Conservation (phyloP, 2,113 vertebrate genomes). For the Ornithorhynchus anatinus region DNA sequence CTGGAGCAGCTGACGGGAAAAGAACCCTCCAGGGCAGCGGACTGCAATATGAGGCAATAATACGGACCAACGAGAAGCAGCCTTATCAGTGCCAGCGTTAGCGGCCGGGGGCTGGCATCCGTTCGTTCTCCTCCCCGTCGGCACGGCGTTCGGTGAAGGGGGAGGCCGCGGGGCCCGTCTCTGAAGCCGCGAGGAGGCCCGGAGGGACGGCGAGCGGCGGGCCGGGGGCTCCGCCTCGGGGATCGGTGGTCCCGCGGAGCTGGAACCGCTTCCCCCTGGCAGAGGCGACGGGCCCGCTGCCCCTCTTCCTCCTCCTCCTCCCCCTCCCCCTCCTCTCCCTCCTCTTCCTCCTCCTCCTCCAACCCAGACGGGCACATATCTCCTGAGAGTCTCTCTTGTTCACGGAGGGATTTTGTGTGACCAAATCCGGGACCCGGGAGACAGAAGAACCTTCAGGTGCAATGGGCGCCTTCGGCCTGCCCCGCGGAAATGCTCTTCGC, state of each 20-base stretch:
- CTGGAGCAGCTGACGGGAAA: constrained; percentile 77
- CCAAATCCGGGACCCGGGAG: constrained; percentile 3
- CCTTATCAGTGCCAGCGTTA: constrained; percentile 68
- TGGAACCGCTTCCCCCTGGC: too few species aligned
- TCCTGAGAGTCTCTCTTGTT: too few species aligned
- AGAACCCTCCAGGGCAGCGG: constrained; percentile 26
- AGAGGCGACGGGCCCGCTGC: background rate
- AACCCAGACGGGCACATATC: too few species aligned
- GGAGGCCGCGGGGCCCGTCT: constrained; percentile 26
- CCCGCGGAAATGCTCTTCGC: constrained; percentile 44
- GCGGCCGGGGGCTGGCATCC: constrained; percentile 55
- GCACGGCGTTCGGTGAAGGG: constrained; percentile 33
- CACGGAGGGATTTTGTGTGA: constrained; percentile 12
- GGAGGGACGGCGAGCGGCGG: constrained; percentile 21
- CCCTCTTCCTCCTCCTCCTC: background rate
- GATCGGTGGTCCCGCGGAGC: background rate
- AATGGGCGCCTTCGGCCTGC: constrained; percentile 9
- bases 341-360: too few species aligned
- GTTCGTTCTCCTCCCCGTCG: constrained; percentile 56
- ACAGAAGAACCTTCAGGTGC: constrained; percentile 10
- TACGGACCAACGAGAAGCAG: constrained; percentile 71
- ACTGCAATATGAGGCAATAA: constrained; percentile 78
- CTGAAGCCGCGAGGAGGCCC: constrained; percentile 38
- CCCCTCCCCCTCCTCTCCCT: too few species aligned
- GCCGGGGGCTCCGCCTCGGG: constrained; percentile 23